Evolutionary conservation across 2,888 invertebrate species (phyloP), one percentile per base, ranked within the genome.

Genomic region (Stegana nigrithorax): DNA sequence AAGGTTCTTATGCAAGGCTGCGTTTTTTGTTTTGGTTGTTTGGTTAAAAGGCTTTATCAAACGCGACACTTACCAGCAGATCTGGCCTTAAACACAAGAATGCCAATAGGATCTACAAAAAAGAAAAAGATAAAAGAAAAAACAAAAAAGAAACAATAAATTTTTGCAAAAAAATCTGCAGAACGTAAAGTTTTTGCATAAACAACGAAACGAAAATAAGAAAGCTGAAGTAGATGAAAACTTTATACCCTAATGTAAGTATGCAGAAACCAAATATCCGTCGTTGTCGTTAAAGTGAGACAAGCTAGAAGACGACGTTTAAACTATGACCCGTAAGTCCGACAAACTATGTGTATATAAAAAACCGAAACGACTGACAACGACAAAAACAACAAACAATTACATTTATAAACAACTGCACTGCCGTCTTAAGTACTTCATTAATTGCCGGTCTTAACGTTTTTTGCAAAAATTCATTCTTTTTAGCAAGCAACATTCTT

Each of bases 1-100:
- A 27, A 25, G 39, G 39, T 57, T 53, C 53, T 29, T 60, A 55
- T 29, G 32, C 45, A 45, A 47, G 14, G 55, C 23, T 39, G 42
- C 55, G 26, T 19, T 47, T 44, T 47, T n/a, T 42, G 17, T 14
- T 50, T 62, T 61, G 36, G 27, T 60, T 62, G 8, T 36, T n/a
- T n/a, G 36, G 14, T 8, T 60, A 66, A 61, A 62, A 47, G 27
- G 61, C 57, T 25, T 44, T 60, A 66, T 68, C 61, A 74, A 78
- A 78, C 85, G 83, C 85, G 80, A 82, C 75, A 90, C 90, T 90
- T 90, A 90, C 90, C 90, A 90, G 88, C 87, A 90, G 89, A 88
- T 90, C 90, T 90, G 90, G 90, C 90, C 90, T 90, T 89, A 90
- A 89, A 90, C 89, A 90, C 89, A 90, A 89, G 89, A 90, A 90